Base-by-base conservation (phyloP, 2,797 vertebrate species). In the Kryptopterus vitreolus region DNA sequence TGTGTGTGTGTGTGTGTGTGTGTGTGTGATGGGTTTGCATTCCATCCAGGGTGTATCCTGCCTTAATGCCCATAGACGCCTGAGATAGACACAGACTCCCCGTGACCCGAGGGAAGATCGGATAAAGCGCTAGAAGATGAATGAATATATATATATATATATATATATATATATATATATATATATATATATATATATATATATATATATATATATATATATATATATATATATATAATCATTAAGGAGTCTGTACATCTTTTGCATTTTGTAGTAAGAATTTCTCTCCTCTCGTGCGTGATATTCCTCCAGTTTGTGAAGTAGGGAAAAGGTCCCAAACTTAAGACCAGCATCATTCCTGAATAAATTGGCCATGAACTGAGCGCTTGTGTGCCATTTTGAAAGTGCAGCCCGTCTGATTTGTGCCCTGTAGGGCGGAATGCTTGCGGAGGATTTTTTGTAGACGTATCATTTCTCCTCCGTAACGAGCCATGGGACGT, bases 401-500 rank as follows among this genome's bases (percentile, higher is more conserved):
- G 57, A 78, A 58, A 75, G 68, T 50, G 31, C 81, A 58, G 53
- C 38, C 72, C 58, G 35, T 62, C 52, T 73, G 70, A 81, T 82
- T 62, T 69, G 48, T 46, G 15, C 35, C 69, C 53, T 74, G 38
- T 52, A 62, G 71, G 57, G 61, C 52, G 63, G 74, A 78, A 63
- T 63, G 66, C 66, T 77, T 71, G 71, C 53, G 1, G 59, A 62
- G 62, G 76, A 83, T 48, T 84, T n/a, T 70, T 81, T 79, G 72
- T 77, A 11, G 71, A 82, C 24, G 78, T 61, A 77, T 84, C 79
- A 83, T 78, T 80, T 77, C 71, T 77, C 70, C 33, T 43, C 48
- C 50, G 57, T 82, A 84, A 82, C 80, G 77, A 84, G 81, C 65
- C 65, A 29, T 52, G 71, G 80, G 65, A 77, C 65, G 52, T 71